Conservation (phyloP, 92 coral and sea anemone genomes). For the Actinernus sp. region DNA sequence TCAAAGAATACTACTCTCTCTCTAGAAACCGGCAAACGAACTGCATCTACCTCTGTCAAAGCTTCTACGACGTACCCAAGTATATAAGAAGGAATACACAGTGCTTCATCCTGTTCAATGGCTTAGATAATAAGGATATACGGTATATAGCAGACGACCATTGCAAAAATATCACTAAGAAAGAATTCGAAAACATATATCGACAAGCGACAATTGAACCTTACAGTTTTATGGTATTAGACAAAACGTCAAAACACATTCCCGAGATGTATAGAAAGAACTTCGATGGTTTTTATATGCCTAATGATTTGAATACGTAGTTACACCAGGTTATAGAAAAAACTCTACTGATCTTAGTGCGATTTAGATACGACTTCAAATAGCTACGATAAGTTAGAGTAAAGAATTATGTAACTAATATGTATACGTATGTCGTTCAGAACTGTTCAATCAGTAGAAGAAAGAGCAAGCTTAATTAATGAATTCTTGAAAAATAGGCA, state of each 20-base stretch:
- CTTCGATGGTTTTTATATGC: slow-evolving; percentile 14
- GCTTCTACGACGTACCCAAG: slow-evolving; percentile 15
- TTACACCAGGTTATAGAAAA: background rate
- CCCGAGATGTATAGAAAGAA: slow-evolving; percentile 28
- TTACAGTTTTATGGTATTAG: slow-evolving; percentile 14
- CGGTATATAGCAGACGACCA: slow-evolving; percentile 7
- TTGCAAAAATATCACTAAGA: slow-evolving; percentile 12
- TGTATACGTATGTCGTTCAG: background rate
- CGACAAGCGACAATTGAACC: slow-evolving; percentile 23
- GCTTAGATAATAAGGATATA: slow-evolving; percentile 21
- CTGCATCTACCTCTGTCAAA: slow-evolving; percentile 17
- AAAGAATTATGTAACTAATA: background rate
- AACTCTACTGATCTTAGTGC: background rate
- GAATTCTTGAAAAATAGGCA: background rate
- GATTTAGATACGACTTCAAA: slow-evolving; percentile 4
- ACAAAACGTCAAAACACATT: slow-evolving; percentile 12
- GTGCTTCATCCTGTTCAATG: slow-evolving; percentile 17
- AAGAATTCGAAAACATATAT: slow-evolving; percentile 20
- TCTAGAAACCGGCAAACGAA: slow-evolving; percentile 7
- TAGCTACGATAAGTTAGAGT: slow-evolving; percentile 4
- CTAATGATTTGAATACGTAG: no score
- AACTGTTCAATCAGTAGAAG: background rate
- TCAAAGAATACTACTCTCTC: slow-evolving; percentile 22
- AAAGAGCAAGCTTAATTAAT: background rate
- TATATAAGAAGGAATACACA: slow-evolving; percentile 22